Percentiles rank a stretch among this genome's conserved stretches.
phyloP scores from a whole-genome alignment of 2,888 invertebrate genomes.

The Synergus gifuensis region DNA sequence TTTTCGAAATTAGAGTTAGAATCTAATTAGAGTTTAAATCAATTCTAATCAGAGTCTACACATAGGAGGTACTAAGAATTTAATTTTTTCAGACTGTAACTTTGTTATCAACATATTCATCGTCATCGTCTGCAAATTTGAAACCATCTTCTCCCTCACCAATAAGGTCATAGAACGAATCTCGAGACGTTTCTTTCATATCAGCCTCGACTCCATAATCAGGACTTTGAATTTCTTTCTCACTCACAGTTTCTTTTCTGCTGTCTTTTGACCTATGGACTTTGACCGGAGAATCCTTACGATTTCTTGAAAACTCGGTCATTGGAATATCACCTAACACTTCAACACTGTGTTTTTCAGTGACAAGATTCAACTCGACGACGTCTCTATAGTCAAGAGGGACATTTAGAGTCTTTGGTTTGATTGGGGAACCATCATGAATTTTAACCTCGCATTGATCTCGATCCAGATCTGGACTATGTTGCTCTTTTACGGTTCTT shows the following conservation, averaged over 20 bases:
- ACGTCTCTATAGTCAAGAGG: constrained; percentile 58
- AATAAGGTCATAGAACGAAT: constrained; percentile 69
- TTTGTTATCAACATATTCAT: constrained; percentile 72
- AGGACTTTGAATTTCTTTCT: constrained; percentile 65
- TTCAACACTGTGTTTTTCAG: constrained; percentile 54
- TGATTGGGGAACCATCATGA: constrained; percentile 43
- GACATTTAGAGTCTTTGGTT: constrained; percentile 54
- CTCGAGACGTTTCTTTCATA: constrained; percentile 63
- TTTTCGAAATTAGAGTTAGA: constrained; percentile 1
- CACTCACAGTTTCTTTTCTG: constrained; percentile 53
- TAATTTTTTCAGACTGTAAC: constrained; percentile 59
- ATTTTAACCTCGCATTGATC: constrained; percentile 48
- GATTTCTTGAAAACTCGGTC: constrained; percentile 66
- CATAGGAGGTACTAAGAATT: constrained; percentile 23
- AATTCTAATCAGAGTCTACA: neutral
- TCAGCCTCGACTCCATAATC: constrained; percentile 69
- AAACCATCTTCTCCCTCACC: constrained; percentile 69
- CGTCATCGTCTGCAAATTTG: constrained; percentile 73
- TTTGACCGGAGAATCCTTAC: constrained; percentile 64
- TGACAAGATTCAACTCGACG: constrained; percentile 54
- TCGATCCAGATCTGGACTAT: constrained; percentile 46
- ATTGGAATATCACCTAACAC: constrained; percentile 66
- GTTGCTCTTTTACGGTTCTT: constrained; percentile 45
- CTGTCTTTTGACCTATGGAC: constrained; percentile 57
- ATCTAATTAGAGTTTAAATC: constrained; percentile 23